phyloP scores from a whole-genome alignment of 2,797 vertebrate species.

The Meda fulgida region DNA sequence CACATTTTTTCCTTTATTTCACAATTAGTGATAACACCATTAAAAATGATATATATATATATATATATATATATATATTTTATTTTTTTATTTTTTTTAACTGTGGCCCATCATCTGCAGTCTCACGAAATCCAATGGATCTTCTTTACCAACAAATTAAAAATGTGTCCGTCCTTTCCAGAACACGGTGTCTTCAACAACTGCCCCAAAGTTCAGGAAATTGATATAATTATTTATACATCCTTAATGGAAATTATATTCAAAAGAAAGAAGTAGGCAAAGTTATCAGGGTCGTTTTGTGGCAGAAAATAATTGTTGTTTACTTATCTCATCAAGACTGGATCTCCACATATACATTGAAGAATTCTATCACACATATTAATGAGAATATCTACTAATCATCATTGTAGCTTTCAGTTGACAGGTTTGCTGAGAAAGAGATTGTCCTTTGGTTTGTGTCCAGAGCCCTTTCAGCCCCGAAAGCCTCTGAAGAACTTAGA shows the following conservation, averaged over 20 bases:
- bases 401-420: background rate
- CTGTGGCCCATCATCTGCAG: background rate
- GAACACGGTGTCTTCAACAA: background rate
- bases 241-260: background rate
- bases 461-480: conserved; percentile 55
- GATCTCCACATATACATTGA: background rate
- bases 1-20: background rate
- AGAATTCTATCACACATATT: background rate
- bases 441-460: background rate
- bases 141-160: background rate
- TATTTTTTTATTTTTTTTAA: no score
- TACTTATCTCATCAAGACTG: background rate
- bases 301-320: background rate
- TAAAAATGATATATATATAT: conserved; percentile 3
- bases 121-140: background rate
- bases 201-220: background rate
- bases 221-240: background rate
- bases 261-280: background rate
- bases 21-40: background rate
- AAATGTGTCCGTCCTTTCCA: background rate
- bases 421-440: background rate
- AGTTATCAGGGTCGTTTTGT: background rate
- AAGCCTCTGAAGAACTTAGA: conserved; percentile 82
- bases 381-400: background rate
- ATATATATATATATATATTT: no score